These are phyloP conservation scores for Calameuta filiformis DNA, from an alignment of 2,888 invertebrate genomes.

Conservation along the genomic window DNA sequence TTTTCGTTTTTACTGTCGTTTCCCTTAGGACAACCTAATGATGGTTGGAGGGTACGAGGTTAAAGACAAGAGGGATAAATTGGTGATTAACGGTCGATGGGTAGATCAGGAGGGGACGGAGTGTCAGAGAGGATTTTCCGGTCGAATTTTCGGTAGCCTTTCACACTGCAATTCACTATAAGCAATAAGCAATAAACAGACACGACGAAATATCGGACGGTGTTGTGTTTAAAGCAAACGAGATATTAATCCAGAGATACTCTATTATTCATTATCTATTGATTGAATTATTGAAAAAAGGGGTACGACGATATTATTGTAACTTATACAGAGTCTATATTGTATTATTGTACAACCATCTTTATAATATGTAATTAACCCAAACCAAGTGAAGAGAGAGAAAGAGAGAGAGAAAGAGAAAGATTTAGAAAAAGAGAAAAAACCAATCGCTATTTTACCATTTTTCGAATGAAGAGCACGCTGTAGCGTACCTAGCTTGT, in stretches of 20 bases:
- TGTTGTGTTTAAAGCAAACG: conserved; percentile 22
- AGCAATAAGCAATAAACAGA: conserved; percentile 59
- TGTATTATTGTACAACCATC: conserved; percentile 59
- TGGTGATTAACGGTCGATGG: neutral
- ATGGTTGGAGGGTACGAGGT: neutral
- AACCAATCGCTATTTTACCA: conserved; percentile 53
- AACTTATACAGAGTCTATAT: conserved; percentile 64
- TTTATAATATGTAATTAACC: conserved; percentile 43
- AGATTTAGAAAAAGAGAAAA: conserved; percentile 30
- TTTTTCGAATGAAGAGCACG: conserved; percentile 39
- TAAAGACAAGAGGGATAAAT: neutral
- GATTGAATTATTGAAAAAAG: conserved; percentile 30
- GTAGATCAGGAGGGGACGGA: neutral
- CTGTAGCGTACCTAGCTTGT: neutral
- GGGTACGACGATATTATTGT: conserved; percentile 55
- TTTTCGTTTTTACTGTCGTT: neutral
- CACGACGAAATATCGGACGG: conserved; percentile 34
- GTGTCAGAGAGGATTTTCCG: neutral
- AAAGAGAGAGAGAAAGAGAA: conserved; percentile 14
- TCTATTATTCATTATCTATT: conserved; percentile 43
- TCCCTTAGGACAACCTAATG: neutral
- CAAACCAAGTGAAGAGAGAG: conserved; percentile 26
- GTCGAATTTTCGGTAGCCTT: conserved; percentile 28
- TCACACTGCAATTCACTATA: conserved; percentile 42
- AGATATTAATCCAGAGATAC: conserved; percentile 42